Percentiles rank a stretch among this genome's conserved stretches.
phyloP scores from a whole-genome alignment of 2,888 invertebrate species.

The Hylaea fasciaria region DNA sequence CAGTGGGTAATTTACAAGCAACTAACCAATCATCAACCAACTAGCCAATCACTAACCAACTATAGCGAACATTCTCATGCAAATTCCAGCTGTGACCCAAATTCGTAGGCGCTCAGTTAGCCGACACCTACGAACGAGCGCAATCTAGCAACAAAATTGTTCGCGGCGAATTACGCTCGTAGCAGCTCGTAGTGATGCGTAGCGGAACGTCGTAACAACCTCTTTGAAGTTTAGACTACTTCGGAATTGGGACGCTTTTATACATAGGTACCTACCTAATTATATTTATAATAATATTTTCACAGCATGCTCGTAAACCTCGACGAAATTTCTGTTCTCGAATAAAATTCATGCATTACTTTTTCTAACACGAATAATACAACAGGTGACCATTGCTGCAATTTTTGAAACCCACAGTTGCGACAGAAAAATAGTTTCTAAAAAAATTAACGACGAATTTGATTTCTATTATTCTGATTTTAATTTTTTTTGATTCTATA shows the following conservation, averaged over 20 bases:
- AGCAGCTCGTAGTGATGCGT: conserved; percentile 48
- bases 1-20: conserved; percentile 28
- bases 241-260: neutral
- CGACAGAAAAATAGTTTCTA: too few species aligned
- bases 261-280: too few species aligned
- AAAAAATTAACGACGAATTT: too few species aligned
- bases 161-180: conserved; percentile 42
- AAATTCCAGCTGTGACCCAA: conserved; percentile 63
- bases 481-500: too few species aligned
- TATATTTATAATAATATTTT: too few species aligned
- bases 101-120: conserved; percentile 43
- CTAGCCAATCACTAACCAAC: conserved; percentile 29
- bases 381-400: too few species aligned
- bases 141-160: conserved; percentile 36
- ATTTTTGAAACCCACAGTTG: too few species aligned
- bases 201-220: conserved; percentile 44
- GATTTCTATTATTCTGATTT: too few species aligned
- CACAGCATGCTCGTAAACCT: too few species aligned
- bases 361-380: too few species aligned
- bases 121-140: conserved; percentile 37
- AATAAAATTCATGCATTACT: too few species aligned
- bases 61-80: conserved; percentile 51
- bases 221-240: neutral
- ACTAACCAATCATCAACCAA: neutral
- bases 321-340: too few species aligned